phyloP scores from a whole-genome alignment of 2,888 invertebrate genomes.

The Tigriopus californicus region DNA sequence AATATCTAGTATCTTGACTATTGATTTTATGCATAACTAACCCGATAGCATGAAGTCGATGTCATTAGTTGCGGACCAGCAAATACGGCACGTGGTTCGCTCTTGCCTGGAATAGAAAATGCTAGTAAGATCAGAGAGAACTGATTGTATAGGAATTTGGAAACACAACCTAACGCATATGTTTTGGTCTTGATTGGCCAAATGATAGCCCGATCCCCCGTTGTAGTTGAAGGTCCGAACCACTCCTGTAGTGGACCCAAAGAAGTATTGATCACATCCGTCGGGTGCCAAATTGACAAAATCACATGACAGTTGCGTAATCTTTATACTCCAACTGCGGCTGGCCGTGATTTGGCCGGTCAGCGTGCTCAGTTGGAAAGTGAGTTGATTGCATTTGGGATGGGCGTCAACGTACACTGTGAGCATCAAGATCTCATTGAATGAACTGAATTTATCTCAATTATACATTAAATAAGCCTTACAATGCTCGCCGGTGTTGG shows the following conservation, averaged over 20 bases:
- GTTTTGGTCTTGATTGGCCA: slow-evolving; percentile 5
- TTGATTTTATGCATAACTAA: neutral
- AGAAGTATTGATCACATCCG: slow-evolving; percentile 6
- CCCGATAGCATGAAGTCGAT: slow-evolving; percentile 1
- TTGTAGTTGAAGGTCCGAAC: neutral
- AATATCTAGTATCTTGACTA: no score
- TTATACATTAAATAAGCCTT: no score
- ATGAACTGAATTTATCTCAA: no score
- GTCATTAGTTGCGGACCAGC: neutral
- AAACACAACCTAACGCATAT: neutral
- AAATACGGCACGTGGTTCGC: neutral
- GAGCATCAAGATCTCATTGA: no score
- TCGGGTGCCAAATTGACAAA: neutral
- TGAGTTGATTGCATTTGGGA: neutral
- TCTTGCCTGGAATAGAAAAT: neutral
- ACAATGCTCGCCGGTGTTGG: slow-evolving; percentile 7
- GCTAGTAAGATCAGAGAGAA: neutral
- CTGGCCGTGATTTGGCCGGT: neutral
- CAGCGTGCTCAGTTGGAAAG: neutral
- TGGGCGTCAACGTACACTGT: slow-evolving; percentile 9
- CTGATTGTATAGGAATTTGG: neutral
- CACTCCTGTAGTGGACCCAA: neutral
- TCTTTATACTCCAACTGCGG: neutral
- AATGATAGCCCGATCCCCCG: neutral
- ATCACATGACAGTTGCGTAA: neutral